These are phyloP conservation scores for Varecia variegata DNA, from an alignment of 2,797 vertebrate species.

Conservation along the genomic window DNA sequence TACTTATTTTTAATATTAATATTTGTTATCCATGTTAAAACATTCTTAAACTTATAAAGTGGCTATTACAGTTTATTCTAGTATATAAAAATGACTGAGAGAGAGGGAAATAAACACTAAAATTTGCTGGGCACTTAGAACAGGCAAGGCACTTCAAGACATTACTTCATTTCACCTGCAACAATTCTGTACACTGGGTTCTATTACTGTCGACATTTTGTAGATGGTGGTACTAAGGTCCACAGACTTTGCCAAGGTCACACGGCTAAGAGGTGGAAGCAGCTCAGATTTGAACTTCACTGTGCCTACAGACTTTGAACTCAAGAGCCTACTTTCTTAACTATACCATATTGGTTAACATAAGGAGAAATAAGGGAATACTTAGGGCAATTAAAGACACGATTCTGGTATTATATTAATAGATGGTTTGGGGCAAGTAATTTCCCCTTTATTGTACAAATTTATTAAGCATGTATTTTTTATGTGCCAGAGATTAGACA, in stretches of 20 bases:
- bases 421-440: background rate
- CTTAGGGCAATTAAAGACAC: background rate
- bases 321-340: background rate
- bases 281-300: background rate
- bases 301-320: background rate
- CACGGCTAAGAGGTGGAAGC: background rate
- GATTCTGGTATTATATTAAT: background rate
- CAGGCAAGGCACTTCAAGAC: background rate
- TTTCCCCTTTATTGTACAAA: background rate
- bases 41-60: background rate
- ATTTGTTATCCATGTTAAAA: constrained; percentile 12
- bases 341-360: background rate
- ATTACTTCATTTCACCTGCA: background rate
- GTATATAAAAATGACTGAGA: background rate
- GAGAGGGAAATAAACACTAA: background rate
- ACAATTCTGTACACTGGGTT: background rate
- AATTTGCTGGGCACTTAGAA: background rate
- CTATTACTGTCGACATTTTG: background rate
- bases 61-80: background rate
- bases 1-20: background rate
- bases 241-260: background rate
- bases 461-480: background rate
- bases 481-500: background rate
- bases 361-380: background rate
- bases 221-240: background rate